These are phyloP conservation scores for Choristoneura fumiferana DNA, from an alignment of 1,140 invertebrate species.

Conservation along the genomic window DNA sequence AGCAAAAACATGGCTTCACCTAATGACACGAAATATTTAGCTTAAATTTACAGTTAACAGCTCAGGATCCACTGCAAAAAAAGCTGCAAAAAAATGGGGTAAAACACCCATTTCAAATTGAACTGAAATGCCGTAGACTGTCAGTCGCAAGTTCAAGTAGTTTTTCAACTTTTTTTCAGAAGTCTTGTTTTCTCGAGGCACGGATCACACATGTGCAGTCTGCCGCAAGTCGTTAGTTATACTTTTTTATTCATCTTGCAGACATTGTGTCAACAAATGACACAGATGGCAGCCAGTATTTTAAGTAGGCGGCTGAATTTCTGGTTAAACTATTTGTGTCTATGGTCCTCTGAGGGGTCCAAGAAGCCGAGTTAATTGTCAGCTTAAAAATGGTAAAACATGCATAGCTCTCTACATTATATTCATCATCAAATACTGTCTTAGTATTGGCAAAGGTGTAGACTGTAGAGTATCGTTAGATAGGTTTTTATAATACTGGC, in stretches of 20 bases:
- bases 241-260: slow-evolving; percentile 49
- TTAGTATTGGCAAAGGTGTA: no score
- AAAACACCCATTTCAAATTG: slow-evolving; percentile 23
- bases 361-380: no score
- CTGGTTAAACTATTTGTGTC: slow-evolving; percentile 12
- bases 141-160: not conserved
- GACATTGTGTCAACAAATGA: slow-evolving; percentile 62
- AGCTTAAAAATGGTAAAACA: no score
- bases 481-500: no score
- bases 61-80: slow-evolving; percentile 31
- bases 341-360: not conserved
- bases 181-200: slow-evolving; percentile 34
- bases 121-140: slow-evolving; percentile 15
- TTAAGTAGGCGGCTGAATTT: slow-evolving; percentile 28
- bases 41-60: slow-evolving; percentile 52
- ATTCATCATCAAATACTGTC: no score
- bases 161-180: slow-evolving; percentile 26
- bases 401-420: no score
- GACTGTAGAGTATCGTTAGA: no score
- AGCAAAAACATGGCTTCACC: slow-evolving; percentile 10
- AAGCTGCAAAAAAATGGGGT: no score
- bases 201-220: slow-evolving; percentile 55
- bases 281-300: slow-evolving; percentile 54
- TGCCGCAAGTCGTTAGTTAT: slow-evolving; percentile 56
- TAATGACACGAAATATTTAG: slow-evolving; percentile 54